Evolutionary conservation across 1,140 invertebrate species (phyloP), one percentile per base, ranked within the genome.

Genomic region (Bombus cullumanus): DNA sequence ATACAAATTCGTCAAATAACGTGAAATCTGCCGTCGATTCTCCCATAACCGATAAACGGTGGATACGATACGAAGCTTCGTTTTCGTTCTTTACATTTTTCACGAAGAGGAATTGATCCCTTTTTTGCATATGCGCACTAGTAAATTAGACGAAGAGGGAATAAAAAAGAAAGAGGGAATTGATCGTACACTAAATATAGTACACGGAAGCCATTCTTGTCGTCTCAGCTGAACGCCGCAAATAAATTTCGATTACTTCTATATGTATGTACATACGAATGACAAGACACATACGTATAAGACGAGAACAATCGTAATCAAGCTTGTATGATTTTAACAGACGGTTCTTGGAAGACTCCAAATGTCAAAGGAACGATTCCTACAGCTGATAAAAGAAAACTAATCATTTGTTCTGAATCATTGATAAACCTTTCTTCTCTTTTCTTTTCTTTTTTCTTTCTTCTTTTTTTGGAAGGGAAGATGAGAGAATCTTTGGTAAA

Each of bases 251-350:
- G 2, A 25, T 68, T 68, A 77, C n/a, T 15, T 72, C 18, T 53
- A 53, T 53, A 53, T 0, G 18, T 22, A 71, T 15, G n/a, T 81
- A 72, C 68, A 41, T 87, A 83, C 59, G 83, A 83, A 80, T 86
- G 75, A 75, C 80, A 64, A 81, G 39, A 37, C 74, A 81, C 34
- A 2, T 53, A 53, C 47, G 64, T 76, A 59, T 66, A 78, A 47
- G 64, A 62, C 74, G 64, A 86, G 82, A 77, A 79, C 22, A 39
- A 69, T 86, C 79, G 37, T 86, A 68, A 73, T 69, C 41, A 68
- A 86, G 85, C 66, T 86, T 69, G 69, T 69, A 62, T n/a, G 64
- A 83, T 41, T 83, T 74, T 75, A 73, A 59, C 31, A 43, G 28
- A 39, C 5, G n/a, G 28, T 34, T 28, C 13, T 31, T 13, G 25